Evolutionary conservation across 2,888 invertebrate species (phyloP).

Genomic region (Lagria hirta): DNA sequence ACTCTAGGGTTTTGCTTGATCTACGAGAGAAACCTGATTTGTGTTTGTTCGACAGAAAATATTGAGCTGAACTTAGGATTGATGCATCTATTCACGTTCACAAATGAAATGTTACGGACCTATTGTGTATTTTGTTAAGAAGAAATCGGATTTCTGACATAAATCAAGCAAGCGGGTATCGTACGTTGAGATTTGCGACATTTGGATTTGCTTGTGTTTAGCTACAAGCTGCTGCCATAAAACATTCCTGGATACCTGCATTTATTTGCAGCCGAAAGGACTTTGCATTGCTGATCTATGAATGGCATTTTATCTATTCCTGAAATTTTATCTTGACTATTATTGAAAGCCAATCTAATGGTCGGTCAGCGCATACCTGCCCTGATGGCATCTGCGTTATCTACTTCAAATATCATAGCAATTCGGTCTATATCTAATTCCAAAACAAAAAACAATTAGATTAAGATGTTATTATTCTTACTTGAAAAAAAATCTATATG

Average conservation of each 20-base stretch:
- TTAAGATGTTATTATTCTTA: no score
- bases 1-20: slow-evolving; percentile 22
- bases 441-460: no score
- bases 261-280: no score
- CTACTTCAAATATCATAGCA: no score
- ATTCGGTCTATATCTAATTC: no score
- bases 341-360: no score
- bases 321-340: no score
- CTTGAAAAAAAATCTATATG: no score
- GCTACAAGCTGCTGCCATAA: slow-evolving; percentile 9
- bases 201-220: slow-evolving; percentile 18
- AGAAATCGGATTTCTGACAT: slow-evolving; percentile 24
- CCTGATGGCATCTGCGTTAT: no score
- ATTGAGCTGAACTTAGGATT: slow-evolving; percentile 29
- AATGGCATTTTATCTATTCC: no score
- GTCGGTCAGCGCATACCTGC: no score
- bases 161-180: slow-evolving; percentile 18
- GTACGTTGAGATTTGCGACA: slow-evolving; percentile 16
- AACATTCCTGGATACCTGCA: slow-evolving; percentile 9
- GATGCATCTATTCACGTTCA: slow-evolving; percentile 36
- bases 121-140: slow-evolving; percentile 23
- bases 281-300: no score
- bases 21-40: slow-evolving; percentile 29
- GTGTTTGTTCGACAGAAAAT: slow-evolving; percentile 32
- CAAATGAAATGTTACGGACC: slow-evolving; percentile 31